phyloP scores from a whole-genome alignment of 2,113 vertebrate genomes.

The Nibea albiflora region DNA sequence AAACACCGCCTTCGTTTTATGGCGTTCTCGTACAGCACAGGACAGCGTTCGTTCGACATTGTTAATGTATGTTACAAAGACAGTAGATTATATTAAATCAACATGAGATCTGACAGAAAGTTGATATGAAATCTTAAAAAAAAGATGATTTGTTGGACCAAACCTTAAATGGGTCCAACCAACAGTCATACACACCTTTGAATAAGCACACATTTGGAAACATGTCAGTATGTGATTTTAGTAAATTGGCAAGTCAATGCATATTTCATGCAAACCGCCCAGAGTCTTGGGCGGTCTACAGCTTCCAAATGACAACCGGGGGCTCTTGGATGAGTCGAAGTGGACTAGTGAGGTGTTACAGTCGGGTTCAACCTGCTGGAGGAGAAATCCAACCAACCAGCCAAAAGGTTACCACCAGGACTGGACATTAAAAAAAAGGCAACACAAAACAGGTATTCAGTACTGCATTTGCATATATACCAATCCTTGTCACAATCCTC shows the following conservation, averaged over 20 bases:
- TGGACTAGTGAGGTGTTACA: conserved; percentile 12
- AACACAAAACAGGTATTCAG: neutral
- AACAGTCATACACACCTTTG: neutral
- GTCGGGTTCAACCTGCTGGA: conserved; percentile 25
- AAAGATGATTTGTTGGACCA: neutral
- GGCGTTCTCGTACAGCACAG: neutral
- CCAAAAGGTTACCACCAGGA: conserved; percentile 17
- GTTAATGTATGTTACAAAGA: conserved; percentile 3
- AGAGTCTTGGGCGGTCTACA: conserved; percentile 37
- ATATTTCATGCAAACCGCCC: conserved; percentile 44
- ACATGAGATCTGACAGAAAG: neutral
- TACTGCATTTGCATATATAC: neutral
- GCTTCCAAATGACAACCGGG: conserved; percentile 51
- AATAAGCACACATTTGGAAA: no score
- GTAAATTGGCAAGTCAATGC: conserved; percentile 59
- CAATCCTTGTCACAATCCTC: neutral
- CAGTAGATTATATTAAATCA: neutral
- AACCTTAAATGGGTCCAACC: no score
- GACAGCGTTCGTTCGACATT: neutral
- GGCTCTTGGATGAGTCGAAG: conserved; percentile 35
- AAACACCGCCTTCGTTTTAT: conserved; percentile 16
- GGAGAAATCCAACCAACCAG: conserved; percentile 35
- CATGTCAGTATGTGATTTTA: conserved; percentile 42
- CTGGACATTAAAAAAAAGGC: neutral
- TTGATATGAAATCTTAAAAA: neutral